These are phyloP conservation scores for Notarius lentiginosus DNA, from an alignment of 2,113 vertebrate species.

Conservation along the genomic window DNA sequence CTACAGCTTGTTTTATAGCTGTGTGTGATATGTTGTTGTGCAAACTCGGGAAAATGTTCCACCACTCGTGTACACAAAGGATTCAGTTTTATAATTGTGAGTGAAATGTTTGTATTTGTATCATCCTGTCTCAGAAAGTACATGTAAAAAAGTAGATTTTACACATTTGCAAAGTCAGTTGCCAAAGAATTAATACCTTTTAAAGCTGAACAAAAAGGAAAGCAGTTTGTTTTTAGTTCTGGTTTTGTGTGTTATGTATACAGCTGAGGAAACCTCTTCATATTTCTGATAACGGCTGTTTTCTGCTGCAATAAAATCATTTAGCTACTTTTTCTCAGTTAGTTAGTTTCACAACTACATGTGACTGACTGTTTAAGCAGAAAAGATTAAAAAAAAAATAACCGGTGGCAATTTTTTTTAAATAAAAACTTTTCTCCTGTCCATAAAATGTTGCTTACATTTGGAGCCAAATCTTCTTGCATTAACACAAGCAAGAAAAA, in stretches of 20 bases:
- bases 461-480: background rate
- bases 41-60: background rate
- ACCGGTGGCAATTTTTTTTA: background rate
- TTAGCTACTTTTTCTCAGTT: background rate
- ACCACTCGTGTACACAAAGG: background rate
- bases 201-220: background rate
- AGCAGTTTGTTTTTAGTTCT: background rate
- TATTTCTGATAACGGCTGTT: background rate
- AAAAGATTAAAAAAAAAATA: background rate
- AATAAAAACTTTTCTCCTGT: background rate
- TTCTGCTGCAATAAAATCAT: background rate
- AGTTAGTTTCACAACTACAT: background rate
- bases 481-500: background rate
- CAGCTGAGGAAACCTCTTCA: background rate
- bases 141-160: background rate
- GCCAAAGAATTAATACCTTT: background rate
- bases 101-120: background rate
- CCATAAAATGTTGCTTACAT: background rate
- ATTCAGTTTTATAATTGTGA: background rate
- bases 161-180: constrained; percentile 32
- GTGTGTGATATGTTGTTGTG: background rate
- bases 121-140: background rate
- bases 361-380: background rate
- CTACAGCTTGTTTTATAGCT: background rate
- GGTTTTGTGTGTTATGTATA: background rate